A percentile compares a stretch with the other conserved stretches of the same genome.
These are phyloP conservation scores for Troides helena DNA, from an alignment of 2,888 invertebrate genomes.

Conservation along the genomic window DNA sequence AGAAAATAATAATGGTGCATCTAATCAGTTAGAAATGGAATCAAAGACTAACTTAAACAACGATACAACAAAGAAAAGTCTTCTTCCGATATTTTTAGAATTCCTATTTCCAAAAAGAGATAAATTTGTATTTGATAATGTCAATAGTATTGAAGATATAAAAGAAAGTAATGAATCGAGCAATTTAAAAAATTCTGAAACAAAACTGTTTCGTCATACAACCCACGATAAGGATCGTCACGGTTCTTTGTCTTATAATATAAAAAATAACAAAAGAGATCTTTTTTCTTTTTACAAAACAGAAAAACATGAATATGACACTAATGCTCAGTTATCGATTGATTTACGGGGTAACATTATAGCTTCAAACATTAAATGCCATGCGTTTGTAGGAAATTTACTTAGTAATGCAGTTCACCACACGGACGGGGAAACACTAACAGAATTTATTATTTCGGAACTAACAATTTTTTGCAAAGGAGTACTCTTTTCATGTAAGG, in stretches of 20 bases:
- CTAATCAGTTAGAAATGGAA: conserved; percentile 4
- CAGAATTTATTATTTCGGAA: conserved; percentile 65
- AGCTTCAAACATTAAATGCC: conserved; percentile 61
- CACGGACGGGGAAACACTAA: conserved; percentile 49
- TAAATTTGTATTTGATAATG: conserved; percentile 28
- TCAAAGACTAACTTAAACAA: conserved; percentile 15
- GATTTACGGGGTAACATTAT: conserved; percentile 69
- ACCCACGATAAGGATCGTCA: conserved; percentile 31
- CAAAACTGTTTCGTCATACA: background rate
- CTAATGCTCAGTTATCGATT: conserved; percentile 45
- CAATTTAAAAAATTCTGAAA: conserved; percentile 2
- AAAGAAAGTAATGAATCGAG: conserved; percentile 5
- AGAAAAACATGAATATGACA: conserved; percentile 30
- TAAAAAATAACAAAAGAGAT: conserved; percentile 40
- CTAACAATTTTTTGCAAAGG: conserved; percentile 70
- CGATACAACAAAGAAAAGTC: conserved; percentile 35
- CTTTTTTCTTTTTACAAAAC: conserved; percentile 28
- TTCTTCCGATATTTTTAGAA: conserved; percentile 56
- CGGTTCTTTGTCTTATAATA: conserved; percentile 15
- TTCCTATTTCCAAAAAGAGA: conserved; percentile 50
- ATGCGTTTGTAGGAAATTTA: conserved; percentile 67
- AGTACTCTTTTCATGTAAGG: conserved; percentile 62
- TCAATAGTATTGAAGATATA: conserved; percentile 36
- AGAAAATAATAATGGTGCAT: conserved; percentile 8
- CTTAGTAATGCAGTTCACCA: conserved; percentile 58